These are phyloP conservation scores for Scolopax mira DNA, from an alignment of 2,113 vertebrate genomes.

Conservation along the genomic window DNA sequence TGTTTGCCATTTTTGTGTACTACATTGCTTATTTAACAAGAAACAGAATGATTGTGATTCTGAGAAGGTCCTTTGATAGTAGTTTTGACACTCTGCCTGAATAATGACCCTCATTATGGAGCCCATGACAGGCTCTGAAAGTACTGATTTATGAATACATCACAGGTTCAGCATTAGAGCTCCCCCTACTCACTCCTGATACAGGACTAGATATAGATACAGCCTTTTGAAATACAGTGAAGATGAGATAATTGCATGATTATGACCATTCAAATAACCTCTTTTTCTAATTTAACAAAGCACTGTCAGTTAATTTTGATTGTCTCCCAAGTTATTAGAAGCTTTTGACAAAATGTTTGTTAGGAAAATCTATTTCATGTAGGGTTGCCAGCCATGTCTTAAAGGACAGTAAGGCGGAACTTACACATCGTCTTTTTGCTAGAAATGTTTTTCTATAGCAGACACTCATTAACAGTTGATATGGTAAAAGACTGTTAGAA, in stretches of 20 bases:
- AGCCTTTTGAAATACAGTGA: conserved; percentile 70
- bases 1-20: conserved; percentile 99
- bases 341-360: conserved; percentile 71
- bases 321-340: conserved; percentile 67
- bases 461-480: conserved; percentile 75
- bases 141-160: conserved; percentile 99
- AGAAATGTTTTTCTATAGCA: conserved; percentile 58
- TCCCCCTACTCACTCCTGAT: conserved; percentile 75
- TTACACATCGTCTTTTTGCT: conserved; percentile 12
- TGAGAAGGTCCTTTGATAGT: conserved; percentile 98
- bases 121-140: conserved; percentile 97
- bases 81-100: conserved; percentile 99
- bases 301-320: conserved; percentile 69
- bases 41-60: conserved; percentile 99
- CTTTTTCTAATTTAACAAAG: conserved; percentile 71
- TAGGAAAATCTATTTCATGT: conserved; percentile 56
- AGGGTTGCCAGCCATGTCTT: background rate
- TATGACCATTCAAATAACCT: conserved; percentile 73
- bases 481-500: conserved; percentile 73
- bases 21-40: conserved; percentile 99
- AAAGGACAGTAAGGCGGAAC: conserved; percentile 41
- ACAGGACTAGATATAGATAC: conserved; percentile 69
- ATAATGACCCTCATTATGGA: conserved; percentile 99
- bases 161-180: conserved; percentile 82
- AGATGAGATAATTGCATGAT: conserved; percentile 77